Base-by-base conservation (phyloP, 2,888 invertebrate genomes). In the Drosophila meridiana region DNA sequence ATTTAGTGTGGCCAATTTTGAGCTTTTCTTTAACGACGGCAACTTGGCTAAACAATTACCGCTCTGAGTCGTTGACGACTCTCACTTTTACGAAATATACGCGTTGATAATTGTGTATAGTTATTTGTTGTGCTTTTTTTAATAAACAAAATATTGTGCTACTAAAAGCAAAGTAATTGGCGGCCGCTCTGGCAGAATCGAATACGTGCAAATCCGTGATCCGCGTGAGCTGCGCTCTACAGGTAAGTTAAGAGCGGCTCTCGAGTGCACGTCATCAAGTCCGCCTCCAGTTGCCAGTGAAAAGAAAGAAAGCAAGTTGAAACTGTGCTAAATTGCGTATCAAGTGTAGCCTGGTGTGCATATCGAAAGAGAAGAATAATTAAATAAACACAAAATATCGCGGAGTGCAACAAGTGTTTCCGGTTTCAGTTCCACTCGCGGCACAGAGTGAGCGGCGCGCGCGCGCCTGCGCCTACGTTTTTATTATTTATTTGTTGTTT, bases 401-500 rank as follows among this genome's bases (percentile, higher is more conserved):
- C 52, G 43, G 9, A 53, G 80, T 64, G 72, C 70, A 73, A 78
- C 61, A 82, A 71, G 73, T 88, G 69, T 20, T 50, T 58, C 32
- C 50, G 14, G 28, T 69, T 69, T 69, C 69, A 28, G 30, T 67
- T 36, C 20, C 56, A 36, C 60, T 26, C 36, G 48, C 30, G 30
- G 40, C 9, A 8, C 8, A 42, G 13, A 4, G 20, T 14, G 14
- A 38, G 30, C 36, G 62, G 63, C 57, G 69, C 57, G 80, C 68
- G 81, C 68, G 81, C 83, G 81, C 81, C 56, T 79, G 86, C 88
- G 90, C 76, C 65, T 42, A 48, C 57, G 76, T 58, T 26, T 69
- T 34, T 8, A 34, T 34, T 34, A 2, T 34, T 42, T 42, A n/a
- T 14, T 42, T 42, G n/a, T 42, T 42, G n/a, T 14, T 32, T 4